A percentile compares a stretch with the other conserved stretches of the same genome.
Evolutionary conservation across 2,888 invertebrate species (phyloP).

Genomic region (Automeris io): DNA sequence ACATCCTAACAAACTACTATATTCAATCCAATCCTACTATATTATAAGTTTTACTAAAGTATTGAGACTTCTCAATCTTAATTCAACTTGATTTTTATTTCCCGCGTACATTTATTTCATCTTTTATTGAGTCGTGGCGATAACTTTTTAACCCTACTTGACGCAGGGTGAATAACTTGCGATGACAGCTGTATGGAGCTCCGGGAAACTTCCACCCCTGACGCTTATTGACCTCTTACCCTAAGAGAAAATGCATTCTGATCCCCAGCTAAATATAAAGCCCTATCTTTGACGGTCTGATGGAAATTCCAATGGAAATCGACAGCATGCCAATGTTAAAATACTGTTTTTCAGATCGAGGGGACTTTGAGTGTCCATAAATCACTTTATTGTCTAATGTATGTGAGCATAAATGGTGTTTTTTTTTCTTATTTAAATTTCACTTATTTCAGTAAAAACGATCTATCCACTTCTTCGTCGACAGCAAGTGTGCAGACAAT

Average conservation of each 20-base stretch:
- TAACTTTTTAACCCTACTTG: conserved; percentile 66
- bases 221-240: conserved; percentile 59
- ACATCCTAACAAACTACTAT: not conserved
- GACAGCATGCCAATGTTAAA: conserved; percentile 37
- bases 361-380: conserved; percentile 26
- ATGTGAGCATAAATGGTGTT: no score
- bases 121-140: conserved; percentile 48
- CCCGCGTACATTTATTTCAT: conserved; percentile 52
- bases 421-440: no score
- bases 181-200: conserved; percentile 62
- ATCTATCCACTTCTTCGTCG: no score
- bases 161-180: conserved; percentile 62
- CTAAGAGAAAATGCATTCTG: conserved; percentile 54
- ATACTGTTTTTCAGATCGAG: conserved; percentile 28
- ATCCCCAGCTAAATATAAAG: conserved; percentile 33
- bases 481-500: no score
- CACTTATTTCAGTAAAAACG: no score
- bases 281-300: conserved; percentile 34
- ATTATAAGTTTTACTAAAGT: no score
- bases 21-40: no score
- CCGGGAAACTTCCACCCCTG: conserved; percentile 45
- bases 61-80: no score
- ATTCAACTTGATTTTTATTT: conserved; percentile 9
- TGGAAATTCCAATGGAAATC: conserved; percentile 46
- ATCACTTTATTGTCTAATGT: conserved; percentile 20